A percentile compares a stretch with the other conserved stretches of the same genome.
Evolutionary conservation across 2,113 vertebrate species (phyloP).

Genomic region (Clupea harengus): DNA sequence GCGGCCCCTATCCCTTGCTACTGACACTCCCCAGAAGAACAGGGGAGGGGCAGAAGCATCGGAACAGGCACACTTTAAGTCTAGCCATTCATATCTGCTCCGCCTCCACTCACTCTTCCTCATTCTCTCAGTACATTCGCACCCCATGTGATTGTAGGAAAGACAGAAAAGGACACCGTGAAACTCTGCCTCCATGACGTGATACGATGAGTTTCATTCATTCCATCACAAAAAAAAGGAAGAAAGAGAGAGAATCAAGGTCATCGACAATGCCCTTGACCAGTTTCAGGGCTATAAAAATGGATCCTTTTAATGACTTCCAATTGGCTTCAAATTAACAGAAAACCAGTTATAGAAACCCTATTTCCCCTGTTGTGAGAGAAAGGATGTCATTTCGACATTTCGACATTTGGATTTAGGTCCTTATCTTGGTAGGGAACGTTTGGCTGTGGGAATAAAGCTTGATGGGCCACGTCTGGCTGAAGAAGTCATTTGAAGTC

Average conservation of each 20-base stretch:
- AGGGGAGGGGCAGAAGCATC: not conserved
- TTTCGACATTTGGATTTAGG: slow-evolving; percentile 13
- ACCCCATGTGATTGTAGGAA: no score
- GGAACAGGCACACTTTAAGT: not conserved
- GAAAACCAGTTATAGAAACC: slow-evolving; percentile 42
- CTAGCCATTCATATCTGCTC: not conserved
- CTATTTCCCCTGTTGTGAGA: slow-evolving; percentile 54
- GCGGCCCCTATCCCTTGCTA: not conserved
- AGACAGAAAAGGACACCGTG: no score
- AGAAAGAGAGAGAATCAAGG: slow-evolving; percentile 38
- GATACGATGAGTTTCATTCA: not conserved
- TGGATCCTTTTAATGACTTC: slow-evolving; percentile 50
- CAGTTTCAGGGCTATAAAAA: slow-evolving; percentile 45
- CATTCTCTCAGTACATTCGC: not conserved
- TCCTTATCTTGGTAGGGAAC: slow-evolving; percentile 22
- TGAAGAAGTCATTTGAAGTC: slow-evolving; percentile 12
- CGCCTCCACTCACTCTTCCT: not conserved
- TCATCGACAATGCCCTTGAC: slow-evolving; percentile 53
- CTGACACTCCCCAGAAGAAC: not conserved
- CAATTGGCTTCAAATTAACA: slow-evolving; percentile 48
- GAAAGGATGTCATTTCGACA: slow-evolving; percentile 51
- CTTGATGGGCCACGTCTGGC: not conserved
- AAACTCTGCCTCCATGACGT: not conserved
- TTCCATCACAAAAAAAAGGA: slow-evolving; percentile 13
- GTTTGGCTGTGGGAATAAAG: slow-evolving; percentile 17